Conservation (phyloP, 2,888 invertebrate genomes). For the Stegophylla sp. region DNA sequence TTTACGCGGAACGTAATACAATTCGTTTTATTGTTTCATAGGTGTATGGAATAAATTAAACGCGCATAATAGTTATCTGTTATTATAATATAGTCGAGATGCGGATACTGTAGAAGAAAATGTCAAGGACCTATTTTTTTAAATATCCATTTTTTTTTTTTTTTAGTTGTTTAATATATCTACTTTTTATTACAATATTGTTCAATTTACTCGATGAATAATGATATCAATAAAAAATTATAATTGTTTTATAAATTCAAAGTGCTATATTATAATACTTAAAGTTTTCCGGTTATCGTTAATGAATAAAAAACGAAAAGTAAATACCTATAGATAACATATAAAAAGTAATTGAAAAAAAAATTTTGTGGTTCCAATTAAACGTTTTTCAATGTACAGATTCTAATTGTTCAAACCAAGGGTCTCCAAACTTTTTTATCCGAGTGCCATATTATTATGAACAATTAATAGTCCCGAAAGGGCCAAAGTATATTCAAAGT, state of each 20-base stretch:
- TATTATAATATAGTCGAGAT: neutral
- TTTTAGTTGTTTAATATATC: neutral
- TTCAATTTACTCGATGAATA: neutral
- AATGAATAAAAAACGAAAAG: neutral
- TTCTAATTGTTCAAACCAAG: too few relatives aligned
- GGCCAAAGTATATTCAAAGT: too few relatives aligned
- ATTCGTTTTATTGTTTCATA: neutral
- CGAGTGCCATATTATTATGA: too few relatives aligned
- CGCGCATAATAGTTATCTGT: neutral
- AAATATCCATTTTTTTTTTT: too few relatives aligned
- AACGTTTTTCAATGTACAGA: too few relatives aligned
- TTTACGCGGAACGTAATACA: too few relatives aligned
- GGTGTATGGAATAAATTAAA: neutral
- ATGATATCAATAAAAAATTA: neutral
- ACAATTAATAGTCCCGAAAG: too few relatives aligned
- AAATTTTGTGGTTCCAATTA: too few relatives aligned
- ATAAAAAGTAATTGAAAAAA: too few relatives aligned
- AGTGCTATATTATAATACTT: neutral
- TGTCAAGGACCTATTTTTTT: conserved; percentile 20
- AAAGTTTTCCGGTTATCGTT: too few relatives aligned
- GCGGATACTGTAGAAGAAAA: neutral
- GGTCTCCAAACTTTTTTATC: too few relatives aligned
- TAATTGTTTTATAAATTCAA: neutral
- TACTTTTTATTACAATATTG: neutral
- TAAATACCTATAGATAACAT: too few relatives aligned